Evolutionary conservation across 1,140 invertebrate genomes (phyloP).

Genomic region (Drosophila nikananu): DNA sequence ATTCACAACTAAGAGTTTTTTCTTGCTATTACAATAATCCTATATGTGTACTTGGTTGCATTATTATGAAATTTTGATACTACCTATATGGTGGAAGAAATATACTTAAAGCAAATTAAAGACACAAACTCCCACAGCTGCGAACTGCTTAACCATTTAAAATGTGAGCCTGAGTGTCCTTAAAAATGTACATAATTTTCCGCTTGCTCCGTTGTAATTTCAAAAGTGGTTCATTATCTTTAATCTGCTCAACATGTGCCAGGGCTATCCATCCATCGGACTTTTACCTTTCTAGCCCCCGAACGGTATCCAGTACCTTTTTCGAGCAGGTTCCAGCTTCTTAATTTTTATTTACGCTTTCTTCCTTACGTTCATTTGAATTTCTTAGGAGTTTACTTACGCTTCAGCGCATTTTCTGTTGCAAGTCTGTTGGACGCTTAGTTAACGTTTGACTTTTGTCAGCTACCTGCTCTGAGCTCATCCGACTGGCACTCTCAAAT

Average conservation of each 20-base stretch:
- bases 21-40: no score
- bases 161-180: background rate
- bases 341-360: conserved; percentile 37
- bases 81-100: no score
- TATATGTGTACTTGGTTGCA: no score
- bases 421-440: conserved; percentile 81
- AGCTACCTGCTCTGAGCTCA: conserved; percentile 18
- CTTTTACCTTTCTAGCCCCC: conserved; percentile 66
- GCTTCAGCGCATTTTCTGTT: conserved; percentile 74
- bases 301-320: conserved; percentile 29
- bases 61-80: background rate
- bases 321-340: conserved; percentile 44
- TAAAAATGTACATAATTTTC: conserved; percentile 1
- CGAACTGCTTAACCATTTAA: background rate
- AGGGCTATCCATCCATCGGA: conserved; percentile 16
- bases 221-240: conserved; percentile 12
- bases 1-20: no score
- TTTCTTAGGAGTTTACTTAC: conserved; percentile 81
- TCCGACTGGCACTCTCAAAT: conserved; percentile 7
- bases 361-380: conserved; percentile 77
- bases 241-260: conserved; percentile 8
- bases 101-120: background rate
- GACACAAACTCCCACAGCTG: background rate
- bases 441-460: conserved; percentile 81
- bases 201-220: conserved; percentile 1